Evolutionary conservation across 2,888 invertebrate genomes (phyloP), one percentile per base, ranked within the genome.

Genomic region (Brenthis daphne): DNA sequence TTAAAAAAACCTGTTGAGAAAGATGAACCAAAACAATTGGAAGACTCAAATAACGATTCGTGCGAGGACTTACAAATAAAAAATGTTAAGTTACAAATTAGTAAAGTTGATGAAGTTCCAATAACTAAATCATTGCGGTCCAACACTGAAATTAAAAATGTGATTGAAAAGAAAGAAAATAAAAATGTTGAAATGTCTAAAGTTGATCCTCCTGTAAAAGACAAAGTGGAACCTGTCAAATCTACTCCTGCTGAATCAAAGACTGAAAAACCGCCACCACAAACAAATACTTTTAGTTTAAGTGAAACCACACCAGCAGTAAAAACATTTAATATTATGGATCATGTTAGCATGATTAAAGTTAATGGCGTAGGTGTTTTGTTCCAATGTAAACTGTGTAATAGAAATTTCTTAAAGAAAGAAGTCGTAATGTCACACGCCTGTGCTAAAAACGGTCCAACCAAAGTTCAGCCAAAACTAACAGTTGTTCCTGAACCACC

Each of bases 371-470:
- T 92, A 2, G 93, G 93, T 61, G 79, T 85, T n/a, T 76, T 93
- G 20, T 93, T 86, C 76, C 90, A 92, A 73, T 93, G 93, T 78
- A 88, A 87, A 75, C 75, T 92, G 24, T 93, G 93, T 71, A 90
- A 89, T 71, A 85, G 90, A 74, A 91, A 93, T 72, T 92, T 93
- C 73, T 77, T 92, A 5, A 90, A 87, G 70, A 88, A 88, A 76
- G 87, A 90, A 64, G 86, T 89, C 3, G 87, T 92, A 1, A 74
- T 85, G 76, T 80, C 82, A 69, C 93, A 93, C 71, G 87, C 82
- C 54, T 93, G 93, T 79, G 88, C 92, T 43, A 92, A 88, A 82
- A 88, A 82, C 75, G 87, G 87, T 68, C 77, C 80, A 14, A 82
- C 85, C 20, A 91, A 89, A 79, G 65, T 81, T 57, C 83, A 86